These are phyloP conservation scores for Drosophila putrida DNA, from an alignment of 2,888 invertebrate species.

Conservation along the genomic window DNA sequence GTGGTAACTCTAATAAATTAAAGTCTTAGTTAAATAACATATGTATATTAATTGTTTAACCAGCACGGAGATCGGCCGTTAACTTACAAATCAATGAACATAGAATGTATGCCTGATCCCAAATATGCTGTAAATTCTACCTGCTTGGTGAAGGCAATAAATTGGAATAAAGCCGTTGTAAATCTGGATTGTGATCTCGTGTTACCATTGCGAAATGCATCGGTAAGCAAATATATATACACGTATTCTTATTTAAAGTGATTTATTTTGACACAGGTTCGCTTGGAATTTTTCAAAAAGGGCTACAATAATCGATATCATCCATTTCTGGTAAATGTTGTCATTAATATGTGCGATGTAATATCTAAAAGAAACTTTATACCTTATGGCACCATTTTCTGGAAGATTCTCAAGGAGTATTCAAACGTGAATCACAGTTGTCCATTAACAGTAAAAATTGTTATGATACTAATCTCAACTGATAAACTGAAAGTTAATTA, in stretches of 20 bases:
- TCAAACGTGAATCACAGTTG: slow-evolving; percentile 55
- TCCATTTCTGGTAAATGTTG: slow-evolving; percentile 50
- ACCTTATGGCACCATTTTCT: slow-evolving; percentile 32
- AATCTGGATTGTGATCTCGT: slow-evolving; percentile 37
- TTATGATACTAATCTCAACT: not conserved
- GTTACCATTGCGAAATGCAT: slow-evolving; percentile 22
- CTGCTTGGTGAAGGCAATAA: slow-evolving; percentile 42
- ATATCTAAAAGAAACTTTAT: slow-evolving; percentile 30
- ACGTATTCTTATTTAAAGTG: too few species aligned
- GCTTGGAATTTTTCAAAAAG: slow-evolving; percentile 28
- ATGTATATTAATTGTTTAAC: not conserved
- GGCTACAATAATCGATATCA: slow-evolving; percentile 49
- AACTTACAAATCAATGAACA: slow-evolving; percentile 20
- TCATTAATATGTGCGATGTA: slow-evolving; percentile 47
- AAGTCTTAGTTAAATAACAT: too few species aligned
- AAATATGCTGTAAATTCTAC: slow-evolving; percentile 21
- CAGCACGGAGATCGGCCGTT: not conserved
- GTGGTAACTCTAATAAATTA: not conserved
- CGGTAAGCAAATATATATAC: slow-evolving; percentile 10
- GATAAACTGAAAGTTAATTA: too few species aligned
- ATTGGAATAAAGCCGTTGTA: slow-evolving; percentile 49
- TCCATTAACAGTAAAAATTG: slow-evolving; percentile 27
- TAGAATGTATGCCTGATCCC: slow-evolving; percentile 25
- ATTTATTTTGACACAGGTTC: not conserved
- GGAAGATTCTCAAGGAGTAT: slow-evolving; percentile 1